These are phyloP conservation scores for Buathra laborator DNA, from an alignment of 2,888 invertebrate genomes.

Conservation along the genomic window DNA sequence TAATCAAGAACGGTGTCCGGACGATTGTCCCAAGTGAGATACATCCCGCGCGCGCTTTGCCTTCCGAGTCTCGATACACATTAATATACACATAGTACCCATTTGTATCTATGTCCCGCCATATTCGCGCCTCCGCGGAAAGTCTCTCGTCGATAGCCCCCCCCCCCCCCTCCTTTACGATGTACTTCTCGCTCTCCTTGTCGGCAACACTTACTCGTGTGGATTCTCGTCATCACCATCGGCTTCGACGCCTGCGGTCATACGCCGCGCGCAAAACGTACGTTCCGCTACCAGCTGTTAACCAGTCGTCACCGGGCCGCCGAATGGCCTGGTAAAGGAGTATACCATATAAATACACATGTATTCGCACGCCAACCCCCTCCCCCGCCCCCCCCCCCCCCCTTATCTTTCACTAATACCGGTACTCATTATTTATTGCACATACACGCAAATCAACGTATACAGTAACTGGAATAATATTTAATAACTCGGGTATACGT, in stretches of 20 bases:
- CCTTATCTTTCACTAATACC: neutral
- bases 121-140: slow-evolving; percentile 9
- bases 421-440: neutral
- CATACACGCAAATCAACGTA: neutral
- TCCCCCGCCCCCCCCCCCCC: neutral
- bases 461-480: slow-evolving; percentile 8
- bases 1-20: neutral
- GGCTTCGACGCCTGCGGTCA: slow-evolving; percentile 15
- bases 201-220: neutral
- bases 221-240: slow-evolving; percentile 35
- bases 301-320: slow-evolving; percentile 77
- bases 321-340: slow-evolving; percentile 69
- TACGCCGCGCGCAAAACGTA: slow-evolving; percentile 74
- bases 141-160: slow-evolving; percentile 3
- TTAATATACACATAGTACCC: neutral
- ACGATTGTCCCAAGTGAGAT: neutral
- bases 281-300: slow-evolving; percentile 79
- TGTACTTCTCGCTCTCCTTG: slow-evolving; percentile 8
- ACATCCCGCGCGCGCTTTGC: neutral
- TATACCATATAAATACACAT: slow-evolving; percentile 3
- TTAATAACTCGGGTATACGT: slow-evolving; percentile 1
- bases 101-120: neutral
- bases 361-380: too few species aligned
- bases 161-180: neutral
- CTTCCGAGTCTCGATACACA: neutral